A percentile compares a stretch with the other conserved stretches of the same genome.
Conservation (phyloP, 1,140 invertebrate genomes). For the Pseudomyrmex gracilis region DNA sequence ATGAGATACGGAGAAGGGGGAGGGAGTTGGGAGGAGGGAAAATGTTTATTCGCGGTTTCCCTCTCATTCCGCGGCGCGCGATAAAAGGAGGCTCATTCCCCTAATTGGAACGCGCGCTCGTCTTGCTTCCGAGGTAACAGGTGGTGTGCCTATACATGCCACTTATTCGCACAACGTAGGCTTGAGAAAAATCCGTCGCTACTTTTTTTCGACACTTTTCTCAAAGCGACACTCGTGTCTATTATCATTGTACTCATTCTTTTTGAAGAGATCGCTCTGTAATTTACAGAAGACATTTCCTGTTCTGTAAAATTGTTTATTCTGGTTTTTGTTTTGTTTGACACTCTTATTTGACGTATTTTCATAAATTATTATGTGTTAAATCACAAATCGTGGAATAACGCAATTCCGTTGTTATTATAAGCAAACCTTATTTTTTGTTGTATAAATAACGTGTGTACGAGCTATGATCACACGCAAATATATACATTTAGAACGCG, state of each 20-base stretch:
- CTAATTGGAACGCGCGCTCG: slow-evolving; percentile 71
- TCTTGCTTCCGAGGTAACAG: slow-evolving; percentile 73
- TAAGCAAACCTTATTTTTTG: slow-evolving; percentile 11
- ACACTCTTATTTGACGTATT: background rate
- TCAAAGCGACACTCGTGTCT: background rate
- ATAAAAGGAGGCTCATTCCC: slow-evolving; percentile 70
- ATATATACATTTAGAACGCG: too few relatives aligned
- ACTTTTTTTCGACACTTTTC: background rate
- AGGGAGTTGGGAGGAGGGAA: slow-evolving; percentile 1
- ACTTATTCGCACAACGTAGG: slow-evolving; percentile 61
- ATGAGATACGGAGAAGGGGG: slow-evolving; percentile 52
- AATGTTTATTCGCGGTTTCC: slow-evolving; percentile 72
- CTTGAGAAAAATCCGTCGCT: slow-evolving; percentile 38
- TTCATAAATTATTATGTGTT: too few relatives aligned
- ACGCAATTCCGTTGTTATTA: background rate
- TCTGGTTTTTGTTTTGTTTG: too few relatives aligned
- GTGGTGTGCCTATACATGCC: slow-evolving; percentile 67
- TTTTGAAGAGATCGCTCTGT: too few relatives aligned
- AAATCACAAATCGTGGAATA: too few relatives aligned
- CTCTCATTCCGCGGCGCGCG: slow-evolving; percentile 53
- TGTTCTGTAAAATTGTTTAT: background rate
- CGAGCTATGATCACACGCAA: background rate
- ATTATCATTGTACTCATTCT: background rate
- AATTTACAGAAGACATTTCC: too few relatives aligned
- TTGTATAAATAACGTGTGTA: background rate